Percentiles rank a stretch among this genome's conserved stretches.
phyloP scores from a whole-genome alignment of 2,888 invertebrate species.

The Endotricha flammealis region DNA sequence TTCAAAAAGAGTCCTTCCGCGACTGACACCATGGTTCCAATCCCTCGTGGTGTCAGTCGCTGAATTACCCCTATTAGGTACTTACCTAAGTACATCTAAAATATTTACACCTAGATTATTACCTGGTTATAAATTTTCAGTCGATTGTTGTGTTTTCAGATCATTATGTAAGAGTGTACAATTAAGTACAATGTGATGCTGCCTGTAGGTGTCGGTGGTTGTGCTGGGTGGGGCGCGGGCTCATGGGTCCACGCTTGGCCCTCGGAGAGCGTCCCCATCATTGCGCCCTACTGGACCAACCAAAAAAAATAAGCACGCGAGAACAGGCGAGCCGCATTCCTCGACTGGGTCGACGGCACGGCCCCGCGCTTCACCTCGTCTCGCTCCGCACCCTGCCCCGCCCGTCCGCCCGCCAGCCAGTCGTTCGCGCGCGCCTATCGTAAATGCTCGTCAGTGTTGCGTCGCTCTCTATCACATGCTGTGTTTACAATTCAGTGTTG shows the following conservation, averaged over 20 bases:
- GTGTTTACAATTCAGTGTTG: constrained; percentile 69
- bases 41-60: too few species aligned
- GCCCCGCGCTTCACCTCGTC: constrained; percentile 38
- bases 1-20: too few species aligned
- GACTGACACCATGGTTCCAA: too few species aligned
- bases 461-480: constrained; percentile 51
- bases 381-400: constrained; percentile 18
- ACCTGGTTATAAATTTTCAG: too few species aligned
- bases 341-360: constrained; percentile 67
- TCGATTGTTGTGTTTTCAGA: too few species aligned
- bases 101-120: too few species aligned
- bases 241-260: background rate
- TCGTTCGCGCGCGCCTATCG: constrained; percentile 66
- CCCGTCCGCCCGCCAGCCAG: constrained; percentile 33
- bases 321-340: constrained; percentile 71
- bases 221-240: background rate
- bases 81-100: too few species aligned
- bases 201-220: too few species aligned
- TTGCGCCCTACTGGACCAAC: constrained; percentile 42
- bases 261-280: constrained; percentile 25
- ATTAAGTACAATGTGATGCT: too few species aligned
- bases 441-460: constrained; percentile 42
- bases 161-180: too few species aligned
- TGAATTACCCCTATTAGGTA: too few species aligned
- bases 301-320: constrained; percentile 66